A percentile compares a stretch with the other conserved stretches of the same genome.
phyloP scores from a whole-genome alignment of 1,140 invertebrate species.

The Cherax quadricarinatus region DNA sequence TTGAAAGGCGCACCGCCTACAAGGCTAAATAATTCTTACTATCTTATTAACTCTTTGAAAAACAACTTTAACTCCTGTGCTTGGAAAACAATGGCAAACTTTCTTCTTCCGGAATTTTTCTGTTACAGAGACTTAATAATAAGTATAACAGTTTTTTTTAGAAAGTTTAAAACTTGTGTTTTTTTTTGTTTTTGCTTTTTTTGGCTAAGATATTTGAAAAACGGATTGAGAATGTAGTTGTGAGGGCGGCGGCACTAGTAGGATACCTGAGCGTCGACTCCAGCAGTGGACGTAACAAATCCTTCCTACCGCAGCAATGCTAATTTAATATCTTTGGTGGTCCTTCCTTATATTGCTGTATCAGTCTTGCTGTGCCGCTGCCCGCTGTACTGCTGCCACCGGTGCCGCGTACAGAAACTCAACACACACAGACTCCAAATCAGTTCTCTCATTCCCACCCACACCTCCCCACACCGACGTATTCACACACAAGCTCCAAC shows the following conservation, averaged over 20 bases:
- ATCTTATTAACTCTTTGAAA: background rate
- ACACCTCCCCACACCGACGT: background rate
- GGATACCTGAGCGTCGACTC: too few species aligned
- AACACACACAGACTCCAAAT: background rate
- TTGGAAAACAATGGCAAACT: background rate
- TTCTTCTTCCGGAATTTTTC: background rate
- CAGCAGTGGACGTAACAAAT: background rate
- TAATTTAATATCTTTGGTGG: background rate
- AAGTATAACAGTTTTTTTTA: background rate
- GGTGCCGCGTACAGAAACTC: background rate
- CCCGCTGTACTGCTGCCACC: background rate
- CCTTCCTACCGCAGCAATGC: background rate
- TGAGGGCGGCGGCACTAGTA: background rate
- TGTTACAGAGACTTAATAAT: too few species aligned
- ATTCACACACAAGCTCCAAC: background rate
- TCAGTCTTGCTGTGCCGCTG: background rate
- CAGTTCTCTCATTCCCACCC: background rate
- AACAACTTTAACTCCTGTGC: background rate
- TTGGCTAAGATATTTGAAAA: background rate
- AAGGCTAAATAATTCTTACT: background rate
- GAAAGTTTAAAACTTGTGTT: background rate
- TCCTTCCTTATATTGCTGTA: background rate
- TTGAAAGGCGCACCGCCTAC: background rate
- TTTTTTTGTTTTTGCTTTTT: background rate
- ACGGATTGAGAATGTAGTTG: background rate